Percentiles rank a stretch among this genome's conserved stretches.
Conservation (phyloP, 2,888 invertebrate genomes). For the Unio pictorum region DNA sequence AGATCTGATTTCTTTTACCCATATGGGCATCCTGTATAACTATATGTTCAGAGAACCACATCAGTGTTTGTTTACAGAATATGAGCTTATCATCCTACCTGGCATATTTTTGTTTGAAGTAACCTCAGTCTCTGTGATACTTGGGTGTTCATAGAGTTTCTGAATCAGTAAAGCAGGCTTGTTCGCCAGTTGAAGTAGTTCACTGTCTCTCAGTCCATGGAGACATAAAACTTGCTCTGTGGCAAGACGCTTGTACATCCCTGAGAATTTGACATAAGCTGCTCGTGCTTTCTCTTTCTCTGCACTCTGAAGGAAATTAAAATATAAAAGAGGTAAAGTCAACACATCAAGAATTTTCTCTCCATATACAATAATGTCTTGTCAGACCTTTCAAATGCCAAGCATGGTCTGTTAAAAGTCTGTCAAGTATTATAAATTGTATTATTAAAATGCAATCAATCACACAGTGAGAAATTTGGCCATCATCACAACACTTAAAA, state of each 20-base stretch:
- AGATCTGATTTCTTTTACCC: too few relatives aligned
- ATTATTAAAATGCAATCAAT: too few relatives aligned
- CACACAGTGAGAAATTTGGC: too few relatives aligned
- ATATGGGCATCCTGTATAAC: too few relatives aligned
- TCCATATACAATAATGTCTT: too few relatives aligned
- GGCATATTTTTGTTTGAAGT: slow-evolving; percentile 6
- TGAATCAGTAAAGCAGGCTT: slow-evolving; percentile 49
- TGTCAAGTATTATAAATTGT: too few relatives aligned
- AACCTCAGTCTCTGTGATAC: slow-evolving; percentile 26
- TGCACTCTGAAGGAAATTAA: slow-evolving; percentile 20
- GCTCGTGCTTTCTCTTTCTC: slow-evolving; percentile 51
- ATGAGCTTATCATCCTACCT: slow-evolving; percentile 13
- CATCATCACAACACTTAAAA: too few relatives aligned
- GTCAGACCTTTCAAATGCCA: too few relatives aligned
- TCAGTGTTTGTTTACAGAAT: too few relatives aligned
- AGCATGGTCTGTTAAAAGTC: too few relatives aligned
- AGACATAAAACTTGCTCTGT: slow-evolving; percentile 56
- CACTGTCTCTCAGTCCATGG: slow-evolving; percentile 47
- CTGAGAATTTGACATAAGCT: slow-evolving; percentile 49
- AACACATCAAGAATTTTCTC: too few relatives aligned
- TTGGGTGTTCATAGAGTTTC: slow-evolving; percentile 57
- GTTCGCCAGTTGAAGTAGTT: slow-evolving; percentile 42
- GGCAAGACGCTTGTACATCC: slow-evolving; percentile 49
- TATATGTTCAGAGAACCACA: too few relatives aligned
- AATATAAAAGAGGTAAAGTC: background rate